Percentiles rank a stretch among this genome's conserved stretches.
Evolutionary conservation across 2,113 vertebrate species (phyloP).

Genomic region (Dipodomys merriami): DNA sequence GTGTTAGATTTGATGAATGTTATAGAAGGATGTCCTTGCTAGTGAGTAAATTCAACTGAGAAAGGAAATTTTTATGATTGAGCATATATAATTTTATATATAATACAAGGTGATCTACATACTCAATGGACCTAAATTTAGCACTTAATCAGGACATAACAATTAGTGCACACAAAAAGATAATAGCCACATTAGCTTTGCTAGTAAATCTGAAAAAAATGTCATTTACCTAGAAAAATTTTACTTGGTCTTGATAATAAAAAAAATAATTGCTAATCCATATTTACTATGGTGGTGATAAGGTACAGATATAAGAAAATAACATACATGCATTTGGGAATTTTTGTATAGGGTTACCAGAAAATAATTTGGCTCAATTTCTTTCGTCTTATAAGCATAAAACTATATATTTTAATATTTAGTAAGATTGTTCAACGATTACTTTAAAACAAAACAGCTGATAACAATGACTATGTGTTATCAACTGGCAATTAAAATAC

Average conservation of each 20-base stretch:
- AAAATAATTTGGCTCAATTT: too few species aligned
- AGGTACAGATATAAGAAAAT: too few species aligned
- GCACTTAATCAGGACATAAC: conserved; percentile 19
- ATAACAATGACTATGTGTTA: too few species aligned
- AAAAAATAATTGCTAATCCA: conserved; percentile 40
- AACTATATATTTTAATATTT: too few species aligned
- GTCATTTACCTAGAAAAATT: conserved; percentile 31
- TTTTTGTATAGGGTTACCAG: too few species aligned
- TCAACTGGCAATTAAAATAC: too few species aligned
- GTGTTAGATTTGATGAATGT: not conserved
- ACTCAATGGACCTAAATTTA: conserved; percentile 17
- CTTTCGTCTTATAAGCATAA: too few species aligned
- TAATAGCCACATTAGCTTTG: conserved; percentile 33
- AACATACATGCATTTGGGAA: too few species aligned
- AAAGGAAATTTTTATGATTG: conserved; percentile 40
- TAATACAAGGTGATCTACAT: not conserved
- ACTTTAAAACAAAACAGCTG: too few species aligned
- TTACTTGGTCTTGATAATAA: conserved; percentile 45
- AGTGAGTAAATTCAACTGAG: conserved; percentile 50
- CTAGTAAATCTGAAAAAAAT: conserved; percentile 19
- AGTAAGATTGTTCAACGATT: too few species aligned
- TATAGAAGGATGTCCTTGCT: not conserved
- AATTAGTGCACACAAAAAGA: conserved; percentile 41
- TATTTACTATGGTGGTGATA: too few species aligned
- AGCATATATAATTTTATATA: too few species aligned